phyloP scores from a whole-genome alignment of 23 tunicate genomes.

The Clavelina lepadiformis region DNA sequence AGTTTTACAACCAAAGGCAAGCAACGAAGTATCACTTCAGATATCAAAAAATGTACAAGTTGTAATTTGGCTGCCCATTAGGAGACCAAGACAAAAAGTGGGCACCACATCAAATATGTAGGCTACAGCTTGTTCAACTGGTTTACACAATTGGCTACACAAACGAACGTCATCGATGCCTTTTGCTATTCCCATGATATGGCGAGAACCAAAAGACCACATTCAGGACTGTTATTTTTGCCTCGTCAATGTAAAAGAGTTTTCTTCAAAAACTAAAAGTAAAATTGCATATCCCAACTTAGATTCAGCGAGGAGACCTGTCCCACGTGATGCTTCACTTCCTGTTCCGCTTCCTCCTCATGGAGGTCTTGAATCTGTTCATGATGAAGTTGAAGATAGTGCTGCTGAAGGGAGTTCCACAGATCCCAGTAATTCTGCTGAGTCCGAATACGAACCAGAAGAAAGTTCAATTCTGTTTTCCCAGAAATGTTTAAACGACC shows the following conservation, averaged over 20 bases:
- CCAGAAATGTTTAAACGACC: slow-evolving; percentile 5
- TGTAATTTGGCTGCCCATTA: slow-evolving; percentile 21
- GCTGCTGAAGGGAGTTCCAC: slow-evolving; percentile 10
- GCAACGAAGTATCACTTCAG: slow-evolving; percentile 15
- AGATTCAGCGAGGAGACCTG: slow-evolving; percentile 29
- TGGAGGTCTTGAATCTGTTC: slow-evolving; percentile 5
- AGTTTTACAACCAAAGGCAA: slow-evolving; percentile 14
- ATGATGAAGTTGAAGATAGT: slow-evolving; percentile 23
- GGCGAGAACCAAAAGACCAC: slow-evolving; percentile 9
- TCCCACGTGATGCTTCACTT: slow-evolving; percentile 11
- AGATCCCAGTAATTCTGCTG: slow-evolving; percentile 14
- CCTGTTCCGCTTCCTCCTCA: slow-evolving; percentile 28
- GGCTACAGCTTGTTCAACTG: slow-evolving; percentile 13
- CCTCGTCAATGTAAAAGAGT: slow-evolving; percentile 22
- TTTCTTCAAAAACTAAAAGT: slow-evolving; percentile 6
- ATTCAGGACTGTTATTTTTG: slow-evolving; percentile 15
- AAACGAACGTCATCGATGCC: slow-evolving; percentile 24
- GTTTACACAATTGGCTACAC: slow-evolving; percentile 20
- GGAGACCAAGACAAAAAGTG: slow-evolving; percentile 24
- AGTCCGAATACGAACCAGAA: slow-evolving; percentile 8
- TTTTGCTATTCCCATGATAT: slow-evolving; percentile 22
- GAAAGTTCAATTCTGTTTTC: slow-evolving; percentile 20
- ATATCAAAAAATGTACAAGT: slow-evolving; percentile 18
- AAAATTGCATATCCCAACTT: slow-evolving; percentile 21
- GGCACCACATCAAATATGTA: slow-evolving; percentile 23